Percentiles rank a stretch among this genome's conserved stretches.
These are phyloP conservation scores for Turdus rufiventris DNA, from an alignment of 2,113 vertebrate species.

Conservation along the genomic window DNA sequence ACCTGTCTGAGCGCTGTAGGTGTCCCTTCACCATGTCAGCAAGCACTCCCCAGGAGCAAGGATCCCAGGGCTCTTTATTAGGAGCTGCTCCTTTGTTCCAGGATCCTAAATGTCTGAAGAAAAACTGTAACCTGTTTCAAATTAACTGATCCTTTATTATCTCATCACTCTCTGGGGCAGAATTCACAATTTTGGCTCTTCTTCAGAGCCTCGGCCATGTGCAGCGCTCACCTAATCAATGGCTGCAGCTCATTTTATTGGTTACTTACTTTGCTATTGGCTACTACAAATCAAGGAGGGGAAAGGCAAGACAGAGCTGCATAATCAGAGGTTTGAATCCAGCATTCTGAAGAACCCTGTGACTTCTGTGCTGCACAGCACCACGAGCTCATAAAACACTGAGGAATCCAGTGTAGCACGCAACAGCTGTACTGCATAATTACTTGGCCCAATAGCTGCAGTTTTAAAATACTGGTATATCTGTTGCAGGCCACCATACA, in stretches of 20 bases:
- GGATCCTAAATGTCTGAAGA: background rate
- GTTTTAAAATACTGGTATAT: slow-evolving; percentile 39
- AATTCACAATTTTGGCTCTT: background rate
- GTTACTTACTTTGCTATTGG: background rate
- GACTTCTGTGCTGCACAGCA: background rate
- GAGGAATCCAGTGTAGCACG: background rate
- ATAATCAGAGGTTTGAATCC: background rate
- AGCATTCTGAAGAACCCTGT: background rate
- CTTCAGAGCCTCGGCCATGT: background rate
- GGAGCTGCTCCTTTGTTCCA: background rate
- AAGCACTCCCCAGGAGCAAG: background rate
- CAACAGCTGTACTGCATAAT: slow-evolving; percentile 51
- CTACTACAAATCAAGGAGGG: background rate
- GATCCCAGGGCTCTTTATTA: background rate
- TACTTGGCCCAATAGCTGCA: slow-evolving; percentile 34
- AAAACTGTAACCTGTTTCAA: background rate
- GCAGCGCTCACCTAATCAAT: background rate
- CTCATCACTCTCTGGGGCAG: background rate
- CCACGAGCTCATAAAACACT: background rate
- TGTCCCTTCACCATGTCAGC: background rate
- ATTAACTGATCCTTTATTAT: slow-evolving; percentile 34
- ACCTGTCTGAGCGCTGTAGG: background rate
- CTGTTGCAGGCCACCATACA: slow-evolving; percentile 60
- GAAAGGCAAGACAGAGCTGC: background rate
- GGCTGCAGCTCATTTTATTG: background rate